Conservation (phyloP, 1,140 invertebrate genomes). For the Fopius arisanus region DNA sequence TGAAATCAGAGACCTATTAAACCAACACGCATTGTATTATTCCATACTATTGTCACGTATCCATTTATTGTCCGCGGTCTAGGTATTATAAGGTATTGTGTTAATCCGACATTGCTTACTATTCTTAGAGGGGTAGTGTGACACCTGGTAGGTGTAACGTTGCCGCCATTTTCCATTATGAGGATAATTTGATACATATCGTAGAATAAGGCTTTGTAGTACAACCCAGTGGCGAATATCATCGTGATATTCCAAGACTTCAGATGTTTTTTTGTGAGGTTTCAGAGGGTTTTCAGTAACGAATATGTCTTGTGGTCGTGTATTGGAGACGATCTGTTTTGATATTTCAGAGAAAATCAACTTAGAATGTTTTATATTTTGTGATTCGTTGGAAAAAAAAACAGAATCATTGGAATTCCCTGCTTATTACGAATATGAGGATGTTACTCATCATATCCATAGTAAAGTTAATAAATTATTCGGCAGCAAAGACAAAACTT, state of each 20-base stretch:
- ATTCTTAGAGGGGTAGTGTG: conserved; percentile 35
- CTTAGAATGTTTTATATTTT: neutral
- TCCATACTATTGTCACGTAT: conserved; percentile 51
- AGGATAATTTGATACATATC: conserved; percentile 66
- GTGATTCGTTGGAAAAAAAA: too few relatives aligned
- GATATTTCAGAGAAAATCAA: neutral
- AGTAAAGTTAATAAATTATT: too few relatives aligned
- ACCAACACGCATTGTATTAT: conserved; percentile 60
- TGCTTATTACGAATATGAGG: too few relatives aligned
- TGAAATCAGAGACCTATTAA: conserved; percentile 64
- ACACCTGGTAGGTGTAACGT: conserved; percentile 65
- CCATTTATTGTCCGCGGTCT: conserved; percentile 55
- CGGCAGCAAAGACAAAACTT: too few relatives aligned
- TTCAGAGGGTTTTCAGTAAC: neutral
- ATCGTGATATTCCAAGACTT: neutral
- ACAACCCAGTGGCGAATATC: neutral
- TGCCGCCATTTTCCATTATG: conserved; percentile 65
- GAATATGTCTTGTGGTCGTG: neutral
- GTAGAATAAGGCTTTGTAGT: conserved; percentile 37
- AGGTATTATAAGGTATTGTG: conserved; percentile 60
- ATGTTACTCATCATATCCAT: too few relatives aligned
- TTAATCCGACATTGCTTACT: conserved; percentile 45
- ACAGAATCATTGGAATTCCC: too few relatives aligned
- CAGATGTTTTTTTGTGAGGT: neutral
- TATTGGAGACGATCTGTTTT: neutral